A percentile compares a stretch with the other conserved stretches of the same genome.
Evolutionary conservation across 2,797 vertebrate genomes (phyloP).

Genomic region (Syngnathus rostellatus): DNA sequence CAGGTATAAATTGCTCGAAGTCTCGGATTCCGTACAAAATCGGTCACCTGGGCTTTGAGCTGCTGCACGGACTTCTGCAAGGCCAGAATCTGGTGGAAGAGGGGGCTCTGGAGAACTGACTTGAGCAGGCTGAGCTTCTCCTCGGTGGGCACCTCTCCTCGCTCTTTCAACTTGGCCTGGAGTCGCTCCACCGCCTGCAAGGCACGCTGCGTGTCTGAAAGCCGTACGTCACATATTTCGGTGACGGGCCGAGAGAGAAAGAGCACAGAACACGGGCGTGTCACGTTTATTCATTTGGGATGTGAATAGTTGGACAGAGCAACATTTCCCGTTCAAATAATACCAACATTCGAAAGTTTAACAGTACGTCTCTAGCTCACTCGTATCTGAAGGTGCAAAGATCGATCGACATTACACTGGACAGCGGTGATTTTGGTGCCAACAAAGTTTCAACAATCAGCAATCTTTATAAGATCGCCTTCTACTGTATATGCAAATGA

Average conservation of each 20-base stretch:
- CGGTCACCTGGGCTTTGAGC: slow-evolving; percentile 79
- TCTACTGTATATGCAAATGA: no score
- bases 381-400: no score
- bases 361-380: neutral
- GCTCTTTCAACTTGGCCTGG: slow-evolving; percentile 87
- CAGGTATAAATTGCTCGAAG: no score
- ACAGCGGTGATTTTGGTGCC: no score
- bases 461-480: no score
- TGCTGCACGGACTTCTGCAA: slow-evolving; percentile 90
- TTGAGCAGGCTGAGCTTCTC: slow-evolving; percentile 88
- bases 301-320: neutral
- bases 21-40: neutral
- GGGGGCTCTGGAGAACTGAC: slow-evolving; percentile 91
- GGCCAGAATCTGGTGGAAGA: slow-evolving; percentile 92
- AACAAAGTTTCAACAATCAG: no score
- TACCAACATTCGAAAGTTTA: neutral
- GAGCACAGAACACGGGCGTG: slow-evolving; percentile 23
- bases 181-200: slow-evolving; percentile 93
- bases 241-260: slow-evolving; percentile 44
- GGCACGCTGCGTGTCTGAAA: slow-evolving; percentile 84
- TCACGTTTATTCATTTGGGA: neutral
- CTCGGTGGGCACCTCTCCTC: slow-evolving; percentile 82
- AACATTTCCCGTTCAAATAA: no score
- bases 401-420: no score
- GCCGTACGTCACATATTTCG: slow-evolving; percentile 57